These are phyloP conservation scores for Channa maculata DNA, from an alignment of 2,113 vertebrate species.

Conservation along the genomic window DNA sequence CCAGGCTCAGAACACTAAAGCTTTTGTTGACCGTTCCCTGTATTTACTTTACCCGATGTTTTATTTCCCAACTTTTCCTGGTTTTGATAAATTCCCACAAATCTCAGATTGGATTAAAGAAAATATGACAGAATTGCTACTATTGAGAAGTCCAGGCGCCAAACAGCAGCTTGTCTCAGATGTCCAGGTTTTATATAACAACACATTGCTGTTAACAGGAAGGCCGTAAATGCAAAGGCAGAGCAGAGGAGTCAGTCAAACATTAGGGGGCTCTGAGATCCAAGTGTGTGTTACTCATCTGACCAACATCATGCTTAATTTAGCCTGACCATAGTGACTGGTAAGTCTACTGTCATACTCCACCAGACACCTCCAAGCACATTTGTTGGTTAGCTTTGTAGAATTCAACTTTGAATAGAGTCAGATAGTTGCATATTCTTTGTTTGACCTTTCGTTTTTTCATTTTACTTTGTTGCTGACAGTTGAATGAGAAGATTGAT, in stretches of 20 bases:
- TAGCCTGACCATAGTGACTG: conserved; percentile 57
- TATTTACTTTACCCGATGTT: conserved; percentile 25
- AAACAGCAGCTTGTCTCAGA: conserved; percentile 30
- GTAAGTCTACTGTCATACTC: conserved; percentile 36
- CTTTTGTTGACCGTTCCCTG: conserved; percentile 60
- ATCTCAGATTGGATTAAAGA: conserved; percentile 41
- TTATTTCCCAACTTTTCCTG: conserved; percentile 60
- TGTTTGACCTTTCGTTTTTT: too few species aligned
- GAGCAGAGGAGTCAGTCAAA: conserved; percentile 45
- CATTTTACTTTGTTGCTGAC: too few species aligned
- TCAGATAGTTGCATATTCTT: too few species aligned
- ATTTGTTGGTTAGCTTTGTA: background rate
- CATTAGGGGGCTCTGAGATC: conserved; percentile 37
- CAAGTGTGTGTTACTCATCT: conserved; percentile 45
- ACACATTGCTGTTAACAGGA: conserved; percentile 28
- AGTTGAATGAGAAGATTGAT: too few species aligned
- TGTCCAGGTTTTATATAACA: conserved; percentile 23
- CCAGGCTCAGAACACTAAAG: conserved; percentile 62
- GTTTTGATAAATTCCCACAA: conserved; percentile 58
- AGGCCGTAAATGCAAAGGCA: conserved; percentile 43
- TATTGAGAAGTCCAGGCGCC: conserved; percentile 42
- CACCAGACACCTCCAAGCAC: conserved; percentile 33
- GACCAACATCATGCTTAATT: conserved; percentile 69
- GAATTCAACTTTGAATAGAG: too few species aligned
- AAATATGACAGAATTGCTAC: conserved; percentile 40